Conservation (phyloP, 2,888 invertebrate genomes). For the Coenonympha arcania region DNA sequence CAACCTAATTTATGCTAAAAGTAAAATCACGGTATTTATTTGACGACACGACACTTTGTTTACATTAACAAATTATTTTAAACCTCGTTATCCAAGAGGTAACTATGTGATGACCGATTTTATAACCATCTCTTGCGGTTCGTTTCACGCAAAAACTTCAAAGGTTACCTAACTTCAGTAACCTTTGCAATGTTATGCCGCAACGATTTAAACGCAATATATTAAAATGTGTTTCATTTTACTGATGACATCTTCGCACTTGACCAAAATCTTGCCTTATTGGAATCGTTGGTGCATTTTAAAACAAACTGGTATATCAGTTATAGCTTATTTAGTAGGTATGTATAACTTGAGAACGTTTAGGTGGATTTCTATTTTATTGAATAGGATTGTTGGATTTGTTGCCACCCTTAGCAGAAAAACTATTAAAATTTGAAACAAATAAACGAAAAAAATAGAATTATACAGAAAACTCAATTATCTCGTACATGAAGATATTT, state of each 20-base stretch:
- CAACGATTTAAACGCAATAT: background rate
- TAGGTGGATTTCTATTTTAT: no score
- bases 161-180: conserved; percentile 7
- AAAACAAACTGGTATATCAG: no score
- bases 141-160: conserved; percentile 5
- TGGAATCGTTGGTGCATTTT: background rate
- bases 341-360: no score
- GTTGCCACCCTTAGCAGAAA: no score
- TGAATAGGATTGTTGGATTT: no score
- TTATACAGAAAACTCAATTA: no score
- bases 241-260: background rate
- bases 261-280: background rate
- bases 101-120: background rate
- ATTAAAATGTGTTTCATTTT: background rate
- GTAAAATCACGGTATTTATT: background rate
- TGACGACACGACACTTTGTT: background rate
- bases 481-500: no score
- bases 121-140: conserved; percentile 6
- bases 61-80: background rate
- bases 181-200: conserved; percentile 9
- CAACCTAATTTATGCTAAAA: background rate
- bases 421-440: no score
- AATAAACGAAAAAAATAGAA: no score
- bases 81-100: background rate
- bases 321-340: background rate